phyloP scores from a whole-genome alignment of 2,888 invertebrate species.

The Molanna angustata region DNA sequence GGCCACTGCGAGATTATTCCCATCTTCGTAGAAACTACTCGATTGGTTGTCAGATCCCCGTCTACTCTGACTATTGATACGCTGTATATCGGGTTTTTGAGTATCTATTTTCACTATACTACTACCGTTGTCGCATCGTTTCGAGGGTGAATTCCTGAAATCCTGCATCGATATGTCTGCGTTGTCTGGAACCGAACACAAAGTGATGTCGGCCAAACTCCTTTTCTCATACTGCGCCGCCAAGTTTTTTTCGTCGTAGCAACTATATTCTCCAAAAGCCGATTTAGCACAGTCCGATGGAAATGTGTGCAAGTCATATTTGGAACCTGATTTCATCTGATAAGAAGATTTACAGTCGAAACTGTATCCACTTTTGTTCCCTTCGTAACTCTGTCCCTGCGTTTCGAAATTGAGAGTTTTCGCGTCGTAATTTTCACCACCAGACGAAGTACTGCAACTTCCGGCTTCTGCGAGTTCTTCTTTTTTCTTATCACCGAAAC shows the following conservation, averaged over 20 bases:
- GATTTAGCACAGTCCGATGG: constrained; percentile 53
- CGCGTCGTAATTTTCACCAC: constrained; percentile 57
- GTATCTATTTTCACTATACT: constrained; percentile 54
- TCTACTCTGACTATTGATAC: constrained; percentile 44
- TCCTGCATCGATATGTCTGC: constrained; percentile 64
- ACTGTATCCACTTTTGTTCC: constrained; percentile 52
- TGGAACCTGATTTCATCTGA: constrained; percentile 45
- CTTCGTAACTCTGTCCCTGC: constrained; percentile 47
- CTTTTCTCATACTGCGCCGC: constrained; percentile 54
- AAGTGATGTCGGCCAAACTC: constrained; percentile 59
- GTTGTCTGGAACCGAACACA: constrained; percentile 45
- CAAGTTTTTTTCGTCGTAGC: constrained; percentile 61
- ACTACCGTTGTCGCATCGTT: constrained; percentile 40
- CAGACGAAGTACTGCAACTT: constrained; percentile 62
- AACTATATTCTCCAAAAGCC: constrained; percentile 64
- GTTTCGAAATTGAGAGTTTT: constrained; percentile 55
- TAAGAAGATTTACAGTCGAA: constrained; percentile 59
- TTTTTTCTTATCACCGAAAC: constrained; percentile 68
- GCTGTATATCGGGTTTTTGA: constrained; percentile 53
- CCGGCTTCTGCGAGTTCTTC: constrained; percentile 74
- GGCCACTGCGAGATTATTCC: constrained; percentile 43
- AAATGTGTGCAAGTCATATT: constrained; percentile 52
- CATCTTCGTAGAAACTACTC: constrained; percentile 34
- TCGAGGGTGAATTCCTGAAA: constrained; percentile 58
- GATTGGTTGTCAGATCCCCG: constrained; percentile 34